Evolutionary conservation across 1,140 invertebrate species (phyloP).

Genomic region (Drosophila pachea): DNA sequence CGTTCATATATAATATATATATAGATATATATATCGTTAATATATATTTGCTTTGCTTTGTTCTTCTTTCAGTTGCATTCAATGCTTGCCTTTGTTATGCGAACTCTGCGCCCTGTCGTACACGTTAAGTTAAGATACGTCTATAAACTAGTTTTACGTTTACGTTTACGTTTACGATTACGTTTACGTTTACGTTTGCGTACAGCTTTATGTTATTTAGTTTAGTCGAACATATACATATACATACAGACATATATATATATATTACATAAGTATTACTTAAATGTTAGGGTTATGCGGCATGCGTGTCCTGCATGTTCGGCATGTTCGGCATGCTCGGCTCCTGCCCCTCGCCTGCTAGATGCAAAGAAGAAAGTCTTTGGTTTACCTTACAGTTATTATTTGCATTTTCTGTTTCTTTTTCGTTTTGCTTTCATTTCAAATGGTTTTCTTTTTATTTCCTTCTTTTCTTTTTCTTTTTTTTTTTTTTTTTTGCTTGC

Average conservation of each 20-base stretch:
- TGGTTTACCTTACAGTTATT: conserved; percentile 76
- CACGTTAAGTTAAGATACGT: conserved; percentile 65
- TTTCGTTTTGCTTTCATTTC: conserved; percentile 13
- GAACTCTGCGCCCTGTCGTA: conserved; percentile 33
- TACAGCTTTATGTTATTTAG: background rate
- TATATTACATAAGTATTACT: conserved; percentile 69
- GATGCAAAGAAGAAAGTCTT: conserved; percentile 77
- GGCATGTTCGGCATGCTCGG: conserved; percentile 28
- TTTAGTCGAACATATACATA: background rate
- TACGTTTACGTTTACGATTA: conserved; percentile 45
- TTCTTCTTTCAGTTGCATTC: conserved; percentile 69
- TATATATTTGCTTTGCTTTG: conserved; percentile 62
- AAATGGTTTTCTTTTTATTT: conserved; percentile 16
- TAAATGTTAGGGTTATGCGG: conserved; percentile 58
- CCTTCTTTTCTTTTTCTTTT: conserved; percentile 13
- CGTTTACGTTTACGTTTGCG: conserved; percentile 18
- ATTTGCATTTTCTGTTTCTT: conserved; percentile 34
- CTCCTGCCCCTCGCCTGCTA: conserved; percentile 39
- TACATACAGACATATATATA: conserved; percentile 25
- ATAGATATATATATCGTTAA: conserved; percentile 56
- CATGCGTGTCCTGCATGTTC: conserved; percentile 35
- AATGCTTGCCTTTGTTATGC: conserved; percentile 62
- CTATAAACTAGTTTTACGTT: conserved; percentile 59
- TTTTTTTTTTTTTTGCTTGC: conserved; percentile 23
- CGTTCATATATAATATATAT: conserved; percentile 52